Conservation (phyloP, 1,140 invertebrate species). For the Anadara kagoshimensis region DNA sequence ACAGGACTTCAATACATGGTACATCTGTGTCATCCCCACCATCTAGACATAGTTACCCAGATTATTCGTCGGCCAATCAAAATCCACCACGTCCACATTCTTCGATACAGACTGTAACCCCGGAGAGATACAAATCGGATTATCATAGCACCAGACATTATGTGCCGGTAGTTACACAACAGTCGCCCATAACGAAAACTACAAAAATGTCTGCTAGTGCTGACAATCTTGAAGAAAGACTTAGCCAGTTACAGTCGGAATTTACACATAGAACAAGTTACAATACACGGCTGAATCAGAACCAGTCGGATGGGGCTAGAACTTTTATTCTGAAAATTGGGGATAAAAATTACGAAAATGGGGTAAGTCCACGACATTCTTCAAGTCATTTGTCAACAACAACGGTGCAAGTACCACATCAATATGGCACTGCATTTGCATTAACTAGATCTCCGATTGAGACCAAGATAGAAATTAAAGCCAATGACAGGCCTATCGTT, state of each 20-base stretch:
- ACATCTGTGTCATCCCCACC: slow-evolving; percentile 27
- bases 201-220: slow-evolving; percentile 55
- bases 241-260: slow-evolving; percentile 39
- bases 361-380: slow-evolving; percentile 22
- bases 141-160: slow-evolving; percentile 47
- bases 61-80: slow-evolving; percentile 29
- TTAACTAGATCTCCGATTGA: slow-evolving; percentile 57
- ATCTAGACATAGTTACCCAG: slow-evolving; percentile 52
- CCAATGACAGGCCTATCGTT: slow-evolving; percentile 46
- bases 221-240: slow-evolving; percentile 53
- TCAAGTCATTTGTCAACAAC: slow-evolving; percentile 15
- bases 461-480: slow-evolving; percentile 58
- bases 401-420: slow-evolving; percentile 10
- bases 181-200: slow-evolving; percentile 20
- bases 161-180: slow-evolving; percentile 53
- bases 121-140: slow-evolving; percentile 22
- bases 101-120: slow-evolving; percentile 11
- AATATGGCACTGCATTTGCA: slow-evolving; percentile 63
- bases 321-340: slow-evolving; percentile 55
- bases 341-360: slow-evolving; percentile 41
- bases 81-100: slow-evolving; percentile 26
- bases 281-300: slow-evolving; percentile 35
- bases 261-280: slow-evolving; percentile 43
- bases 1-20: slow-evolving; percentile 15
- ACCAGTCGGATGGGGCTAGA: slow-evolving; percentile 34